Percentiles rank a stretch among this genome's conserved stretches.
phyloP scores from a whole-genome alignment of 2,888 invertebrate species.

The Platycnemis pennipes region DNA sequence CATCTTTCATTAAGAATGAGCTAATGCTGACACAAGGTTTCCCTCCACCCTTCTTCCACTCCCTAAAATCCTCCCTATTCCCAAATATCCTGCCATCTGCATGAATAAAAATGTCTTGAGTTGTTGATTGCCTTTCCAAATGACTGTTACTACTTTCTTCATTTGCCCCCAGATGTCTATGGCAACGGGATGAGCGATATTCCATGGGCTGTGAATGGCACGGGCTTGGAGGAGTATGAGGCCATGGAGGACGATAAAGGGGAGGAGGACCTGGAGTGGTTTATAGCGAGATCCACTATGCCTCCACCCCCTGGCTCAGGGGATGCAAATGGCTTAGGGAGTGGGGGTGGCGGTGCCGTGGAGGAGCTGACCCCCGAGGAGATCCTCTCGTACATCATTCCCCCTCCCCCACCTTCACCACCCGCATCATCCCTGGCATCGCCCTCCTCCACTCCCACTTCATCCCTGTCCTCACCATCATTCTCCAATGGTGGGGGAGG shows the following conservation, averaged over 20 bases:
- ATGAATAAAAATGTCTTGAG: too few relatives aligned
- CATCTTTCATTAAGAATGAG: too few relatives aligned
- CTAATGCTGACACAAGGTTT: too few relatives aligned
- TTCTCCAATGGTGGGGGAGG: slow-evolving; percentile 64
- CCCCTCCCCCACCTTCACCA: slow-evolving; percentile 83
- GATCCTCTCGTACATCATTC: slow-evolving; percentile 92
- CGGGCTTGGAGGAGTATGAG: slow-evolving; percentile 71
- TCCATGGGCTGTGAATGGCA: slow-evolving; percentile 47
- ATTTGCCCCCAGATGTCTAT: slow-evolving; percentile 23
- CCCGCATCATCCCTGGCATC: slow-evolving; percentile 46
- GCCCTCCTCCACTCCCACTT: slow-evolving; percentile 52
- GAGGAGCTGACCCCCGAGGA: slow-evolving; percentile 90
- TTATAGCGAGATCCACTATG: slow-evolving; percentile 90
- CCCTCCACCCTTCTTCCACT: too few relatives aligned
- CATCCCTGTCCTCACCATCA: slow-evolving; percentile 57
- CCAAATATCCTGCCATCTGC: too few relatives aligned
- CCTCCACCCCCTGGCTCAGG: slow-evolving; percentile 89
- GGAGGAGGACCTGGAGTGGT: slow-evolving; percentile 87
- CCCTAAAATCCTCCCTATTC: too few relatives aligned
- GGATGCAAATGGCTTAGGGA: slow-evolving; percentile 77
- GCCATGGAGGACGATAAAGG: slow-evolving; percentile 77
- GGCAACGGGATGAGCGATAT: slow-evolving; percentile 49
- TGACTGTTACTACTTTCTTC: too few relatives aligned
- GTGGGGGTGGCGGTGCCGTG: slow-evolving; percentile 80
- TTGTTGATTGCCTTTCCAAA: not conserved